Percentiles rank a stretch among this genome's conserved stretches.
Conservation (phyloP, 2,113 vertebrate genomes). For the Chamaetylas fuelleborni region DNA sequence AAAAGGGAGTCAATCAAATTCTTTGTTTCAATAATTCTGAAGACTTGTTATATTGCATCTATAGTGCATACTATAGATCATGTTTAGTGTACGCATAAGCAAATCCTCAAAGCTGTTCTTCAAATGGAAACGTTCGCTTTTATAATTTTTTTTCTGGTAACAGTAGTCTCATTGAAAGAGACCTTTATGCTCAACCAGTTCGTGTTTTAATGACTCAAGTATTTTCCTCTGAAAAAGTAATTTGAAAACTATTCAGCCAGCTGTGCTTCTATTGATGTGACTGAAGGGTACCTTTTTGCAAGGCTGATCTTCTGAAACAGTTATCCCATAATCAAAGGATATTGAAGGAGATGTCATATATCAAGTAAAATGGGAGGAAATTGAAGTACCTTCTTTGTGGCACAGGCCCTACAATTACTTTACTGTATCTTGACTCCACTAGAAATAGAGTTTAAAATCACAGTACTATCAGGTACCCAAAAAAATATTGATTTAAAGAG, state of each 20-base stretch:
- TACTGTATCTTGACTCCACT: neutral
- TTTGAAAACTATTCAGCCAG: constrained; percentile 4
- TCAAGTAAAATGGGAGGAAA: neutral
- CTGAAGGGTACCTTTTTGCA: neutral
- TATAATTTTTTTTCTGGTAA: neutral
- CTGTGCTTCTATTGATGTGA: neutral
- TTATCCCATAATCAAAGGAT: neutral
- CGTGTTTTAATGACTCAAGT: neutral
- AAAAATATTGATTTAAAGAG: neutral
- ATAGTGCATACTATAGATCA: neutral
- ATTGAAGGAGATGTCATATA: neutral
- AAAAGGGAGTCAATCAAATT: neutral
- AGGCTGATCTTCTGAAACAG: constrained; percentile 2
- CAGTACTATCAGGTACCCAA: too few species aligned
- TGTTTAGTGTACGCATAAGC: neutral
- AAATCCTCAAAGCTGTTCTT: neutral
- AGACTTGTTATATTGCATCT: neutral
- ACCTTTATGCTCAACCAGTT: neutral
- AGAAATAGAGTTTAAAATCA: neutral
- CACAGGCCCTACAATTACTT: neutral
- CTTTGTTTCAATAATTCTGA: neutral
- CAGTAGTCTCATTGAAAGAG: neutral
- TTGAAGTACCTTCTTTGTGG: neutral
- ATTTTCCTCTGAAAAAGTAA: neutral
- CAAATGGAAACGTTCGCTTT: neutral